A percentile compares a stretch with the other conserved stretches of the same genome.
These are phyloP conservation scores for Caranx melampygus DNA, from an alignment of 2,113 vertebrate genomes.

Conservation along the genomic window DNA sequence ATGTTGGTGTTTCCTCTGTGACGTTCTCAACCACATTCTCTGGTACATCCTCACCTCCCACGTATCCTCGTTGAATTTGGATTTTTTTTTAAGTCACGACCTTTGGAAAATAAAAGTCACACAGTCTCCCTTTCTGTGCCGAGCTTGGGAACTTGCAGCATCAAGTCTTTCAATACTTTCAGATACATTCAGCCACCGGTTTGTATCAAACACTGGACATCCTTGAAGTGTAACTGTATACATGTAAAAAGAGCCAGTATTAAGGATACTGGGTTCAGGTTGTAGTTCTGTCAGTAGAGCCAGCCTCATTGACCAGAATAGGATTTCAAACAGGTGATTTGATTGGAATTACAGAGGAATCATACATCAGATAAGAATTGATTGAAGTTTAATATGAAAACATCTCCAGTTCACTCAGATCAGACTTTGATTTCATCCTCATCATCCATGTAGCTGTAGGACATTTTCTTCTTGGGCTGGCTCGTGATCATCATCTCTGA, in stretches of 20 bases:
- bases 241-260: conserved; percentile 20
- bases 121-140: neutral
- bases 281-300: conserved; percentile 42
- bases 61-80: conserved; percentile 11
- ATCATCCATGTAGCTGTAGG: conserved; percentile 86
- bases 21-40: conserved; percentile 32
- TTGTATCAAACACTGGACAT: conserved; percentile 36
- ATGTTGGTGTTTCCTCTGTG: conserved; percentile 26
- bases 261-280: neutral
- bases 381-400: conserved; percentile 14
- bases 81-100: neutral
- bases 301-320: conserved; percentile 36
- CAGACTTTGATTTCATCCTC: conserved; percentile 96
- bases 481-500: conserved; percentile 50
- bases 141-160: neutral
- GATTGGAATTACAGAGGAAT: conserved; percentile 31
- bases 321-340: conserved; percentile 13
- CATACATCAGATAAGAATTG: conserved; percentile 16
- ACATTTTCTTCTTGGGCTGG: conserved; percentile 72
- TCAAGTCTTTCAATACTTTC: conserved; percentile 36
- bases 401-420: conserved; percentile 49
- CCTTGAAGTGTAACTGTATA: conserved; percentile 21
- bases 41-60: conserved; percentile 41
- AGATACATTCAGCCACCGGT: conserved; percentile 62
- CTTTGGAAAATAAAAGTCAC: neutral